Percentiles rank a stretch among this genome's conserved stretches.
phyloP scores from a whole-genome alignment of 2,888 invertebrate species.

The Conchocele bisecta region DNA sequence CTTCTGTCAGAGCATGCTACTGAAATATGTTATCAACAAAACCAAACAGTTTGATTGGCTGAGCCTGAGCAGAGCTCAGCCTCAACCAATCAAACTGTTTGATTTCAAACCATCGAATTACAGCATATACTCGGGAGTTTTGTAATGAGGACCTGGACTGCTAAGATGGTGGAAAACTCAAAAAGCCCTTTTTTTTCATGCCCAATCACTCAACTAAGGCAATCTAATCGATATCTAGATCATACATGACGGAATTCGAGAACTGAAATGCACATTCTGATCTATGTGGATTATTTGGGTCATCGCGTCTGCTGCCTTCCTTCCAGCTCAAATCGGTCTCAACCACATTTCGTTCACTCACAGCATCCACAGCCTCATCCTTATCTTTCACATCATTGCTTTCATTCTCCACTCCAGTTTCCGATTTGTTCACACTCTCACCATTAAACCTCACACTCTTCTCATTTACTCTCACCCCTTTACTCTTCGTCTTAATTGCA shows the following conservation, averaged over 20 bases:
- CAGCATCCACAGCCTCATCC: conserved; percentile 10
- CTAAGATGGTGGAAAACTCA: too few species aligned
- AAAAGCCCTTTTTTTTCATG: too few species aligned
- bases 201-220: too few species aligned
- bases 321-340: conserved; percentile 73
- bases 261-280: conserved; percentile 79
- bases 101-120: too few species aligned
- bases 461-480: background rate
- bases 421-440: background rate
- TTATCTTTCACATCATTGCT: conserved; percentile 37
- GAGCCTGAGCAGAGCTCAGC: too few species aligned
- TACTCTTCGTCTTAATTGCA: conserved; percentile 2
- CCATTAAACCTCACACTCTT: too few species aligned
- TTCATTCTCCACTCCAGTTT: conserved; percentile 25
- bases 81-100: too few species aligned
- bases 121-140: too few species aligned
- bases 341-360: conserved; percentile 22
- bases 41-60: too few species aligned
- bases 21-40: too few species aligned
- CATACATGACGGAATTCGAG: conserved; percentile 79
- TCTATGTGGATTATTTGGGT: conserved; percentile 65
- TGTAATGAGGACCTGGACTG: too few species aligned
- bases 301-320: conserved; percentile 43
- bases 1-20: too few species aligned
- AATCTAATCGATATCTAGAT: conserved; percentile 76